Evolutionary conservation across 2,888 invertebrate species (phyloP), one percentile per base, ranked within the genome.

Genomic region (Chorisops tibialis): DNA sequence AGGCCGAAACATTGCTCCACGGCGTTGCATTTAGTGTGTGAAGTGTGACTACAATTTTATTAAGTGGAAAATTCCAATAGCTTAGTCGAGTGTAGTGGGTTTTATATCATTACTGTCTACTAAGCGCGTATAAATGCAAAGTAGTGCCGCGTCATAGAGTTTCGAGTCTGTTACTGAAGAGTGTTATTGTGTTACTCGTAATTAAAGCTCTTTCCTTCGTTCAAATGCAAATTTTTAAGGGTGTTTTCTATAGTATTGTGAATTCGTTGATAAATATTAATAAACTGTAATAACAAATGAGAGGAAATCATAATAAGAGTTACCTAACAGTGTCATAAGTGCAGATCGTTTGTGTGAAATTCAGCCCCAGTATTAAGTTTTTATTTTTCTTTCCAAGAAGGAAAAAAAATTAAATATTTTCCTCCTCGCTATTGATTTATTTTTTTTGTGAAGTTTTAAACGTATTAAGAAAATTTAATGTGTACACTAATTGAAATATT

Each of bases 61-160:
- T 24, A 61, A 63, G 56, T 63, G 63, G 63, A 63, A 63, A 63
- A 63, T 63, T 63, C 63, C 63, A 60, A 63, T 22, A 43, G 30
- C 19, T 43, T 43, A 16, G 19, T 4, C 11, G 43, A 43, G 43
- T 43, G 12, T n/a, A n/a, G n/a, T n/a, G n/a, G n/a, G n/a, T n/a
- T n/a, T n/a, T n/a, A n/a, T n/a, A n/a, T n/a, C n/a, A n/a, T n/a
- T n/a, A n/a, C n/a, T n/a, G n/a, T n/a, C 41, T 18, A 39, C 41
- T 38, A 16, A 45, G 54, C 16, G 47, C 48, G 41, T 48, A 47
- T 54, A 45, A 51, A 54, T 52, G 60, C 47, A 63, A 60, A 60
- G 38, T 54, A 60, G 54, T 22, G 54, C 14, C 24, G 54, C 22
- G 54, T 39, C 38, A 16, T 22, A 22, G 22, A 41, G 37, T 19